Conservation (phyloP, 2,113 vertebrate species). For the Pomatostomus ruficeps region DNA sequence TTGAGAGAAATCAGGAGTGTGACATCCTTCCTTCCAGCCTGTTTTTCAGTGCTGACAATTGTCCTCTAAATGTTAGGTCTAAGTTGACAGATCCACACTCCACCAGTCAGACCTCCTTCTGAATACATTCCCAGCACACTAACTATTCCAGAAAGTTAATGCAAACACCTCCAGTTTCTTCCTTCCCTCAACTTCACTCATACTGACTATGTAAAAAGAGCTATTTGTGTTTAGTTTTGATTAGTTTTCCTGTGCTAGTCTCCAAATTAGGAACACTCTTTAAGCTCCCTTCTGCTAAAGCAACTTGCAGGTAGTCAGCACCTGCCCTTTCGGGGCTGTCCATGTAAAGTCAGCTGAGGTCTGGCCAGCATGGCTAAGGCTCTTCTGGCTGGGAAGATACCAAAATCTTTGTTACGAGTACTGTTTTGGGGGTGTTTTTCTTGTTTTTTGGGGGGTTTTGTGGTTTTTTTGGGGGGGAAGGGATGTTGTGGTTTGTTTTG, state of each 20-base stretch:
- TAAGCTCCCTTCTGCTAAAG: neutral
- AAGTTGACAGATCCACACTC: neutral
- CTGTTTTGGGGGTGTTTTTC: neutral
- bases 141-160: neutral
- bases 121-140: accelerated
- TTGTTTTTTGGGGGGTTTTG: neutral
- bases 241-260: neutral
- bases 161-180: neutral
- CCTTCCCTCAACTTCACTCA: neutral
- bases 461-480: too few species aligned
- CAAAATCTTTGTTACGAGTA: neutral
- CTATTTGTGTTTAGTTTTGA: neutral
- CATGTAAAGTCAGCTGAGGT: neutral
- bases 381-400: neutral
- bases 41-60: neutral
- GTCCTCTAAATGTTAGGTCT: neutral
- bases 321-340: neutral
- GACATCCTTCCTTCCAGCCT: neutral
- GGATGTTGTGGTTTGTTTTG: neutral
- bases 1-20: neutral
- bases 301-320: neutral
- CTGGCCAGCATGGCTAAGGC: neutral
- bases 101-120: neutral
- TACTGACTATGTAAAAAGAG: neutral
- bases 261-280: neutral